Conservation (phyloP, 2,888 invertebrate species). For the Tenthredo scrophulariae region DNA sequence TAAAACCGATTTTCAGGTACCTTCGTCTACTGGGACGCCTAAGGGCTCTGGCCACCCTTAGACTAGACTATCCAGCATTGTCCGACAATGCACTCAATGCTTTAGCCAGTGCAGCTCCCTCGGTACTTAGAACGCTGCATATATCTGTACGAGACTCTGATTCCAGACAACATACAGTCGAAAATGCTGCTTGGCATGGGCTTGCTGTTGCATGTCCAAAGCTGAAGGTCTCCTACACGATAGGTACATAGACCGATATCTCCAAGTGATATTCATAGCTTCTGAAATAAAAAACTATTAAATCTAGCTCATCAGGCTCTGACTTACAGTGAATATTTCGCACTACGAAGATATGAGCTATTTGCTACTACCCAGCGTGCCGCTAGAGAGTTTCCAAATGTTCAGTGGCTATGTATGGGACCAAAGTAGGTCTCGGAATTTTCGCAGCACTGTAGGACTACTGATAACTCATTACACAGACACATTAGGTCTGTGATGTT, state of each 20-base stretch:
- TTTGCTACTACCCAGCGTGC: conserved; percentile 78
- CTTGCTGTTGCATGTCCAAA: conserved; percentile 75
- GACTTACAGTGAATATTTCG: conserved; percentile 76
- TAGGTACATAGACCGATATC: conserved; percentile 65
- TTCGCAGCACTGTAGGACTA: conserved; percentile 76
- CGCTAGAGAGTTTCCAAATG: conserved; percentile 78
- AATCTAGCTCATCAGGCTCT: not conserved
- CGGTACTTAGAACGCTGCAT: conserved; percentile 73
- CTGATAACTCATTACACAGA: conserved; percentile 76
- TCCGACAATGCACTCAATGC: conserved; percentile 77
- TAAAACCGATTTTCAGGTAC: conserved; percentile 65
- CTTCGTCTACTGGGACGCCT: conserved; percentile 75
- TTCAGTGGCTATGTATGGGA: conserved; percentile 78
- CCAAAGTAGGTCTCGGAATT: conserved; percentile 78
- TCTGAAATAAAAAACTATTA: not conserved
- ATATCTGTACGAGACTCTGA: conserved; percentile 78
- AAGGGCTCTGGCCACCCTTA: conserved; percentile 73
- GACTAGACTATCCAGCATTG: conserved; percentile 78
- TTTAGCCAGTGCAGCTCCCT: conserved; percentile 75
- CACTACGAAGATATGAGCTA: conserved; percentile 78
- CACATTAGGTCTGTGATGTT: conserved; percentile 74
- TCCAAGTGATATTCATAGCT: not conserved
- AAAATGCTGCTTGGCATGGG: conserved; percentile 77
- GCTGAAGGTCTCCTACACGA: conserved; percentile 76
- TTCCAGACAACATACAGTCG: conserved; percentile 75